Evolutionary conservation across 2,888 invertebrate genomes (phyloP).

Genomic region (Aporophyla nigra): DNA sequence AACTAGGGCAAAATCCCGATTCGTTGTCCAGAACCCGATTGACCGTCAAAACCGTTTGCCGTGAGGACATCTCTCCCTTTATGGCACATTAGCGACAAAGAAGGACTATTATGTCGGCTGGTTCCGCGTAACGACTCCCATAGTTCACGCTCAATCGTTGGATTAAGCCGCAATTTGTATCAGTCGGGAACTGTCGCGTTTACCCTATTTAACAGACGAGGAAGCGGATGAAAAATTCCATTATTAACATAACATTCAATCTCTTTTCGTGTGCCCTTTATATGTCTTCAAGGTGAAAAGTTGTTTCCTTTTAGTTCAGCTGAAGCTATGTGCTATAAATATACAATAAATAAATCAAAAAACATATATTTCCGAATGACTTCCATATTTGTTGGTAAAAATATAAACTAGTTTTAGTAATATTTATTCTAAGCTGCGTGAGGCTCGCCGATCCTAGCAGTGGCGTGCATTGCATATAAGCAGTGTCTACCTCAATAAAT

Average conservation of each 20-base stretch:
- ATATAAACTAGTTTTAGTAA: too few relatives aligned
- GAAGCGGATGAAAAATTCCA: slow-evolving; percentile 73
- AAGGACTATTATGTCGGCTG: slow-evolving; percentile 83
- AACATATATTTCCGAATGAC: too few relatives aligned
- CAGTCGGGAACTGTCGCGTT: slow-evolving; percentile 81
- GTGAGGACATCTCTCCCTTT: slow-evolving; percentile 78
- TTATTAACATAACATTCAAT: slow-evolving; percentile 75
- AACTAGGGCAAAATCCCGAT: slow-evolving; percentile 56
- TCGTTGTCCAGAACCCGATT: slow-evolving; percentile 73
- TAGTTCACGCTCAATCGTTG: slow-evolving; percentile 88
- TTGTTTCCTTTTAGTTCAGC: slow-evolving; percentile 15
- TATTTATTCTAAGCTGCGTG: too few relatives aligned
- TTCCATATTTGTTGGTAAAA: too few relatives aligned
- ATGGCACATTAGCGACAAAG: slow-evolving; percentile 86
- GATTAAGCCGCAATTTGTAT: slow-evolving; percentile 86
- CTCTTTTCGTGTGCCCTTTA: slow-evolving; percentile 54
- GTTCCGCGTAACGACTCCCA: slow-evolving; percentile 83
- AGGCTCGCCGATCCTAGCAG: too few relatives aligned
- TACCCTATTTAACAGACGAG: slow-evolving; percentile 79
- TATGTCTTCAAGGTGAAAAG: slow-evolving; percentile 36
- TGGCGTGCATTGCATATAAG: too few relatives aligned
- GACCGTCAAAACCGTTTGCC: slow-evolving; percentile 74
- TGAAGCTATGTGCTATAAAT: neutral
- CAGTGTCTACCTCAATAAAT: too few relatives aligned
- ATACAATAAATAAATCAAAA: too few relatives aligned